phyloP scores from a whole-genome alignment of 2,888 invertebrate genomes.

The Dicranocentrus wangi region DNA sequence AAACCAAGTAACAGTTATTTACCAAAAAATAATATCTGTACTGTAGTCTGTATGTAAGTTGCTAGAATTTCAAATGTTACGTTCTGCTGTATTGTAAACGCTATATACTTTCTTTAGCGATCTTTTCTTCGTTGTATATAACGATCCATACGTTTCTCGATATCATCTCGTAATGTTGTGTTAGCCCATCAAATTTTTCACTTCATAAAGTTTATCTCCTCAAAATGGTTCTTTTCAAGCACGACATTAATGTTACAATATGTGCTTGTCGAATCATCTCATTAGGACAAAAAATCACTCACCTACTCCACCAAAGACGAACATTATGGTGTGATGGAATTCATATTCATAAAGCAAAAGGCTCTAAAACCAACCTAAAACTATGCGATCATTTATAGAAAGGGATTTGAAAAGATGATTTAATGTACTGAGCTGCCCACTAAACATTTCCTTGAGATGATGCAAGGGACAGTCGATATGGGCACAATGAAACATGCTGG shows the following conservation, averaged over 20 bases:
- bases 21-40: too few relatives aligned
- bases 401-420: too few relatives aligned
- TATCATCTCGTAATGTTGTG: constrained; percentile 43
- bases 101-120: too few relatives aligned
- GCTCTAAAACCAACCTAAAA: constrained; percentile 16
- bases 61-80: too few relatives aligned
- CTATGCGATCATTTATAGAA: too few relatives aligned
- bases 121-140: too few relatives aligned
- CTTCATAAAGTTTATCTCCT: constrained; percentile 32
- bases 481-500: too few relatives aligned
- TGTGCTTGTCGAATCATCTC: constrained; percentile 55
- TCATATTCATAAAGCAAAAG: constrained; percentile 35
- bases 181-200: constrained; percentile 57
- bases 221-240: constrained; percentile 5
- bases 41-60: too few relatives aligned
- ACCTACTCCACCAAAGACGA: constrained; percentile 46
- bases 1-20: too few relatives aligned
- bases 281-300: constrained; percentile 48
- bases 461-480: too few relatives aligned
- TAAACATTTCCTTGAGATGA: too few relatives aligned
- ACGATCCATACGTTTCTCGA: constrained; percentile 20
- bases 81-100: too few relatives aligned
- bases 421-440: neutral
- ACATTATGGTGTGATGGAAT: constrained; percentile 42
- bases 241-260: constrained; percentile 21